Conservation (phyloP, 2,797 vertebrate species). For the Anisognathus igniventris region DNA sequence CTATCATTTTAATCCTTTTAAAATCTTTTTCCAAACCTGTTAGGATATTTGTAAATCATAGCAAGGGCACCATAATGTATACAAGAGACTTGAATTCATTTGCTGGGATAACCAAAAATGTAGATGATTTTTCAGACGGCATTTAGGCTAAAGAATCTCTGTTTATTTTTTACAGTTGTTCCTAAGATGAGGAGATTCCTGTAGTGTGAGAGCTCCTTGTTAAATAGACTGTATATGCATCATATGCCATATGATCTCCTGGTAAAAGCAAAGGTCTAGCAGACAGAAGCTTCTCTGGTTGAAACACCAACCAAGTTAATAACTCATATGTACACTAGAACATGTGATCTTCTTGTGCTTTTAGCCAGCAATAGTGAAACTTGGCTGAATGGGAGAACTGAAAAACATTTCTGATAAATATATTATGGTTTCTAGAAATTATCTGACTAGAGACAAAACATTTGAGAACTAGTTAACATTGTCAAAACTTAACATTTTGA, state of each 20-base stretch:
- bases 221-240: background rate
- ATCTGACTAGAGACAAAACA: background rate
- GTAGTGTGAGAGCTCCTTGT: background rate
- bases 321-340: background rate
- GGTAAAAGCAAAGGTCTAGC: background rate
- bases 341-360: background rate
- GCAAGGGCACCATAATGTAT: background rate
- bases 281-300: background rate
- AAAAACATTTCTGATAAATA: background rate
- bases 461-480: background rate
- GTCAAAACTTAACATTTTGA: background rate
- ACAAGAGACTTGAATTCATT: background rate
- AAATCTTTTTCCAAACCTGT: background rate
- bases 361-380: background rate
- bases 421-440: background rate
- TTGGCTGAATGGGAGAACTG: background rate
- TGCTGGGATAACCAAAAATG: background rate
- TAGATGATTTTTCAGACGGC: background rate
- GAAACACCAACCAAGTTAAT: background rate
- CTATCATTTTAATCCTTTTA: background rate
- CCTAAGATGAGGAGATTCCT: background rate
- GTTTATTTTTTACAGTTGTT: background rate
- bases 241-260: background rate
- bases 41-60: background rate
- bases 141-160: background rate